Percentiles rank a stretch among this genome's conserved stretches.
Evolutionary conservation across 2,888 invertebrate genomes (phyloP).

Genomic region (Eupithecia abbreviata): DNA sequence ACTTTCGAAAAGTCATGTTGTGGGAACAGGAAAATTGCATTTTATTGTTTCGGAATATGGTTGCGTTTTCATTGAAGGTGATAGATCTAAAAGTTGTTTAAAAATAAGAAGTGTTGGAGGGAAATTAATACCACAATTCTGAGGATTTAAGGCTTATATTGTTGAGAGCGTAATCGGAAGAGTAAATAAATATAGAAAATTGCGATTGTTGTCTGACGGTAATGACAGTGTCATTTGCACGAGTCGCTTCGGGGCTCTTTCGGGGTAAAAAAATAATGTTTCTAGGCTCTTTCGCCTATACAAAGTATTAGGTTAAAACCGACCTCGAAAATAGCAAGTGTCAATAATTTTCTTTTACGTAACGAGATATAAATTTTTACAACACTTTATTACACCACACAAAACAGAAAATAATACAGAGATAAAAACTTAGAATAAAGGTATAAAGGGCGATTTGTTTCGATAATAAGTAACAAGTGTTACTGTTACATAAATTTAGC

Average conservation of each 20-base stretch:
- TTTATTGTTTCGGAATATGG: conserved; percentile 48
- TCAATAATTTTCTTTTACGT: too few relatives aligned
- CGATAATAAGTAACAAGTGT: neutral
- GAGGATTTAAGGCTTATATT: conserved; percentile 81
- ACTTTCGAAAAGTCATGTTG: conserved; percentile 44
- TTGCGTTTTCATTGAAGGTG: conserved; percentile 42
- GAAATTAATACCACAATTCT: conserved; percentile 83
- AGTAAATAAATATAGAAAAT: conserved; percentile 75
- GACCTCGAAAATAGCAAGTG: too few relatives aligned
- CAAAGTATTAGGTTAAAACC: neutral
- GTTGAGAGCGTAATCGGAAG: conserved; percentile 77
- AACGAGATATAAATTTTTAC: too few relatives aligned
- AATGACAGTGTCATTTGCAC: conserved; percentile 71
- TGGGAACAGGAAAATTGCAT: conserved; percentile 50
- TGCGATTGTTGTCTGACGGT: conserved; percentile 59
- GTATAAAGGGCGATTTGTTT: too few relatives aligned
- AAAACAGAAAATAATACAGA: too few relatives aligned
- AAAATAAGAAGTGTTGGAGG: conserved; percentile 81
- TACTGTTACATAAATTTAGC: neutral
- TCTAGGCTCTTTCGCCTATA: neutral
- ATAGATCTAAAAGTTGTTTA: conserved; percentile 60
- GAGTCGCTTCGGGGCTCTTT: conserved; percentile 61
- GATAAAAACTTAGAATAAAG: too few relatives aligned
- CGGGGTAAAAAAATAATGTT: conserved; percentile 45
- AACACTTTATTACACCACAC: too few relatives aligned